Conservation (phyloP, 2,888 invertebrate species). For the Ceramica pisi region DNA sequence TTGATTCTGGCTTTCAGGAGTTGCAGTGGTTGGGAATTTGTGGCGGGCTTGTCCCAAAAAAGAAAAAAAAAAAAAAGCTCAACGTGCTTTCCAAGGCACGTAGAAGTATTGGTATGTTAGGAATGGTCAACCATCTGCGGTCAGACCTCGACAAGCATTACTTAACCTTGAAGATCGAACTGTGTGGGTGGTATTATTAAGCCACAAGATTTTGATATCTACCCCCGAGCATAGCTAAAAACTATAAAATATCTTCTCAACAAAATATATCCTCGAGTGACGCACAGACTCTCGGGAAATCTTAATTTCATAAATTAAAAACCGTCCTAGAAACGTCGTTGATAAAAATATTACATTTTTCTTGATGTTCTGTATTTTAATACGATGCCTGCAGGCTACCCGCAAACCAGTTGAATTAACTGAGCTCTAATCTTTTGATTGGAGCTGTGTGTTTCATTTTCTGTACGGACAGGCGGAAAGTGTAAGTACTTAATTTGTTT, state of each 20-base stretch:
- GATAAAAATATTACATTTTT: constrained; percentile 52
- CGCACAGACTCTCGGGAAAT: constrained; percentile 54
- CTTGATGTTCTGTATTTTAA: constrained; percentile 34
- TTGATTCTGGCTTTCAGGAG: too few relatives aligned
- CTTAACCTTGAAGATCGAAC: background rate
- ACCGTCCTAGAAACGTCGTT: constrained; percentile 47
- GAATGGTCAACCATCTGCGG: background rate
- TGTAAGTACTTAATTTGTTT: constrained; percentile 20
- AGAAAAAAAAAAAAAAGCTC: too few relatives aligned
- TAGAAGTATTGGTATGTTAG: background rate
- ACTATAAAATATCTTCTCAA: constrained; percentile 11
- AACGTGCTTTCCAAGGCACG: too few relatives aligned
- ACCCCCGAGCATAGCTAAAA: constrained; percentile 2
- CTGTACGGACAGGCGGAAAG: background rate
- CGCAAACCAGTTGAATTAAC: constrained; percentile 44
- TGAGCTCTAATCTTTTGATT: constrained; percentile 23
- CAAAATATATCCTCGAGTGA: constrained; percentile 17
- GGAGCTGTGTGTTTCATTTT: constrained; percentile 16
- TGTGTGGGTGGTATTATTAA: background rate
- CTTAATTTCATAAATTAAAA: constrained; percentile 62
- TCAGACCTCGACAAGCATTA: background rate
- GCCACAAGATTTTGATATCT: background rate
- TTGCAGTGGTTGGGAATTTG: too few relatives aligned
- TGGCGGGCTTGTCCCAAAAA: too few relatives aligned
- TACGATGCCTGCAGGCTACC: constrained; percentile 30